Evolutionary conservation across 2,888 invertebrate species (phyloP).

Genomic region (Hartigia nigra): DNA sequence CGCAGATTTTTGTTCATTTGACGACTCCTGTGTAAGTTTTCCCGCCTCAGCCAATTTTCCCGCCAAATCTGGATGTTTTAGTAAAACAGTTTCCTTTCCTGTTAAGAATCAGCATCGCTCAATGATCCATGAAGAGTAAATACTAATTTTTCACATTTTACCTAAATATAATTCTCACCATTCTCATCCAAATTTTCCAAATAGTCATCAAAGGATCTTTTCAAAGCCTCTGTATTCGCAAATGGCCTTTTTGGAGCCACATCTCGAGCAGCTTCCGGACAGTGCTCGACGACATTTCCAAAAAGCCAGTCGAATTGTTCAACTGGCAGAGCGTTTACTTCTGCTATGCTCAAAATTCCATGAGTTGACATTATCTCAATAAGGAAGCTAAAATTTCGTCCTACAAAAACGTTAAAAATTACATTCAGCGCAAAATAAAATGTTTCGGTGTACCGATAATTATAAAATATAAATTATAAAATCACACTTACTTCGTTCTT

Average conservation of each 20-base stretch:
- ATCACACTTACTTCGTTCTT: neutral
- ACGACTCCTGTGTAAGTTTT: slow-evolving; percentile 71
- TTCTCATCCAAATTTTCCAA: slow-evolving; percentile 68
- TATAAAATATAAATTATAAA: neutral
- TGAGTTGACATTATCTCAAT: slow-evolving; percentile 30
- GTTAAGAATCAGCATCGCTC: slow-evolving; percentile 28
- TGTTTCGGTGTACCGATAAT: neutral
- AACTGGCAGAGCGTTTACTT: slow-evolving; percentile 69
- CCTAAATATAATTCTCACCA: slow-evolving; percentile 60
- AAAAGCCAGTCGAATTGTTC: slow-evolving; percentile 72
- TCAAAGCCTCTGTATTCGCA: slow-evolving; percentile 65
- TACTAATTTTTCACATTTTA: neutral
- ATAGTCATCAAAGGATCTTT: slow-evolving; percentile 69
- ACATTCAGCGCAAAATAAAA: neutral
- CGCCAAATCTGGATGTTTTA: slow-evolving; percentile 75
- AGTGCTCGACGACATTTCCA: slow-evolving; percentile 74
- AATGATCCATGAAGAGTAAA: slow-evolving; percentile 6
- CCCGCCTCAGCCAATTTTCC: slow-evolving; percentile 70
- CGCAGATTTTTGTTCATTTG: slow-evolving; percentile 70
- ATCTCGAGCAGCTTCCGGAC: slow-evolving; percentile 68
- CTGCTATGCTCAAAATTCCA: slow-evolving; percentile 62
- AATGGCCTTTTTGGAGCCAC: slow-evolving; percentile 70
- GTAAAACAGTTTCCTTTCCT: slow-evolving; percentile 71
- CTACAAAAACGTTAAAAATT: neutral
- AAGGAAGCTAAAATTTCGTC: neutral